Evolutionary conservation across 2,797 vertebrate species (phyloP).

Genomic region (Arrhamphus sclerolepis): DNA sequence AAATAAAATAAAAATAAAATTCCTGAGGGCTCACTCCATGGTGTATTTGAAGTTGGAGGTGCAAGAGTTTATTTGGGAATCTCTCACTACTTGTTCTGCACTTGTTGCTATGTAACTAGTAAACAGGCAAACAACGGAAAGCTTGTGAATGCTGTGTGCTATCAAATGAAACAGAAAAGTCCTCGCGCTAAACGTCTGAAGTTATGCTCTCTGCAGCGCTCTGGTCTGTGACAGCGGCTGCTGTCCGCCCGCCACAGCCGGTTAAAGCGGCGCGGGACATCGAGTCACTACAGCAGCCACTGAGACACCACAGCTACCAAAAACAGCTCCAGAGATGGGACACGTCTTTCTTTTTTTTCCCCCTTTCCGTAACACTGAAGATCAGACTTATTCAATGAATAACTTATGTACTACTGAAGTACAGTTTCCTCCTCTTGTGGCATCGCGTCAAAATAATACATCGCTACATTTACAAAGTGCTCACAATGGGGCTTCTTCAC

Average conservation of each 20-base stretch:
- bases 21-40: conserved; percentile 54
- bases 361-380: conserved; percentile 54
- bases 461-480: conserved; percentile 79
- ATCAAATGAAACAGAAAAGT: conserved; percentile 23
- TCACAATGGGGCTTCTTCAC: conserved; percentile 59
- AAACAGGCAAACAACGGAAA: conserved; percentile 39
- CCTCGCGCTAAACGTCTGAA: conserved; percentile 20
- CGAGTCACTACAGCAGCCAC: conserved; percentile 57
- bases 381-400: conserved; percentile 62
- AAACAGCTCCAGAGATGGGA: conserved; percentile 48
- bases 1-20: conserved; percentile 26
- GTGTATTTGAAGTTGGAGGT: conserved; percentile 49
- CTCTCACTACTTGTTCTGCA: conserved; percentile 21
- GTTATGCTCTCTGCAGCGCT: conserved; percentile 14
- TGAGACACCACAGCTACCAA: conserved; percentile 53
- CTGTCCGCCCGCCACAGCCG: conserved; percentile 21
- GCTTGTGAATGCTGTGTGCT: conserved; percentile 28
- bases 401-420: conserved; percentile 48
- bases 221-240: conserved; percentile 21
- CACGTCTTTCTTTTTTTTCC: conserved; percentile 24
- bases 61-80: conserved; percentile 20
- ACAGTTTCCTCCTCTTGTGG: conserved; percentile 39
- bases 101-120: conserved; percentile 43
- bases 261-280: conserved; percentile 39
- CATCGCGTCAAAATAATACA: conserved; percentile 48